Base-by-base conservation (phyloP, 2,888 invertebrate genomes). In the Pasiphila rectangulata region DNA sequence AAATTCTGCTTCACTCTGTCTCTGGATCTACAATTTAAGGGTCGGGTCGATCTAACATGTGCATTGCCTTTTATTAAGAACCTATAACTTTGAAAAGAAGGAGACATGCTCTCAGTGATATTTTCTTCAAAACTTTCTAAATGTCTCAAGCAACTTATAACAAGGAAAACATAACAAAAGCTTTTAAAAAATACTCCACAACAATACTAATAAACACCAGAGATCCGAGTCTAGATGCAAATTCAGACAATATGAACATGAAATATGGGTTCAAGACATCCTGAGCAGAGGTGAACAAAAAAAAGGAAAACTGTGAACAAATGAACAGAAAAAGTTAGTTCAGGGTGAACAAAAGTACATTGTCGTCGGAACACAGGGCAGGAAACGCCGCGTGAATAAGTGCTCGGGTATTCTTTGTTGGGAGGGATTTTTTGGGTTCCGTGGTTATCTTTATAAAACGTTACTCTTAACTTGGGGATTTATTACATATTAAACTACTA, bases 261-360 rank as follows among this genome's bases (percentile, higher is more conserved):
- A 88, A 87, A 88, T 87, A 88, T 83, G 87, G 84, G 84, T 76
- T 77, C 80, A 81, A 86, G 87, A 85, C 81, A 88, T 87, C 87
- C 87, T 85, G 85, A 52, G 45, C 51, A 54, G 50, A 67, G 67
- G 63, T 65, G 72, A 72, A 73, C 75, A 76, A 76, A 79, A 76
- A 75, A 71, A 69, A n/a, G n/a, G 64, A 72, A 75, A 79, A 73
- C 37, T 41, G 40, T 19, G 50, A 69, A 81, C 82, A 85, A 86
- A 83, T 83, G 83, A 85, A 83, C 77, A 80, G 83, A 83, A 80
- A 83, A 86, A 82, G 75, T 83, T 67, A 67, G 47, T 44, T 44
- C 43, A 44, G 29, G 23, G 37, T 62, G 44, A 68, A 72, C 72
- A 72, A 71, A 77, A 82, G 67, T 63, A 79, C 79, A 81, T 76